Conservation (phyloP, 2,113 vertebrate genomes). For the Microtus pennsylvanicus region DNA sequence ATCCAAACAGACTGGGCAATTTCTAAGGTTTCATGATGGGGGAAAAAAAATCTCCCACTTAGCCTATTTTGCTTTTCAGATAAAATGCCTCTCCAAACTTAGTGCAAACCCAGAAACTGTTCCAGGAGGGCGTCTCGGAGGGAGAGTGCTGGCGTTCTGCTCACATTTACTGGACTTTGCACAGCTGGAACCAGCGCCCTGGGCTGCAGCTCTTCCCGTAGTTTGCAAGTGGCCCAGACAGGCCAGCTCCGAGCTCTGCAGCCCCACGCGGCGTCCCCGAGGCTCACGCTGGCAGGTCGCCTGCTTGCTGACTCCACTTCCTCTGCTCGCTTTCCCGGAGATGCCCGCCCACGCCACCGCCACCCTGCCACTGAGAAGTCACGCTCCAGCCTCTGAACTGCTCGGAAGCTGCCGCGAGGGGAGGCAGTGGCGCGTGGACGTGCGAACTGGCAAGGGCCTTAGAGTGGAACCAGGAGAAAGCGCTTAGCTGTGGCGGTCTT, state of each 20-base stretch:
- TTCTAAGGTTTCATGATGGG: neutral
- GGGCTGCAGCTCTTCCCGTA: neutral
- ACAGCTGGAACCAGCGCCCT: neutral
- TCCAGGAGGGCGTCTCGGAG: neutral
- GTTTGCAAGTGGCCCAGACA: neutral
- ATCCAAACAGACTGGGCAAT: neutral
- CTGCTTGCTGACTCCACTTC: neutral
- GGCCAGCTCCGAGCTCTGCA: neutral
- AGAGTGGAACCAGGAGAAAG: neutral
- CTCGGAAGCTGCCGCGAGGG: neutral
- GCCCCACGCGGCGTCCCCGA: neutral
- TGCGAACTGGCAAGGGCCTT: neutral
- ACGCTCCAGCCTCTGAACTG: neutral
- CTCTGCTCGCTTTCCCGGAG: slow-evolving; percentile 51
- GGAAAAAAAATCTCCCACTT: neutral
- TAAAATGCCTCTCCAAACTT: neutral
- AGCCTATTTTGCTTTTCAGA: slow-evolving; percentile 36
- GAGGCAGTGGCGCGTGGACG: neutral
- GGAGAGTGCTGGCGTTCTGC: neutral
- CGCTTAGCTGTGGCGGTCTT: neutral
- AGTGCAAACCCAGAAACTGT: neutral
- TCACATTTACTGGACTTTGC: neutral
- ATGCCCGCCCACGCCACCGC: slow-evolving; percentile 39
- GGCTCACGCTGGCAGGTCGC: neutral
- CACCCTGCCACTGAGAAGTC: slow-evolving; percentile 37